Base-by-base conservation (phyloP, 2,113 vertebrate genomes). In the Pangasianodon hypophthalmus region DNA sequence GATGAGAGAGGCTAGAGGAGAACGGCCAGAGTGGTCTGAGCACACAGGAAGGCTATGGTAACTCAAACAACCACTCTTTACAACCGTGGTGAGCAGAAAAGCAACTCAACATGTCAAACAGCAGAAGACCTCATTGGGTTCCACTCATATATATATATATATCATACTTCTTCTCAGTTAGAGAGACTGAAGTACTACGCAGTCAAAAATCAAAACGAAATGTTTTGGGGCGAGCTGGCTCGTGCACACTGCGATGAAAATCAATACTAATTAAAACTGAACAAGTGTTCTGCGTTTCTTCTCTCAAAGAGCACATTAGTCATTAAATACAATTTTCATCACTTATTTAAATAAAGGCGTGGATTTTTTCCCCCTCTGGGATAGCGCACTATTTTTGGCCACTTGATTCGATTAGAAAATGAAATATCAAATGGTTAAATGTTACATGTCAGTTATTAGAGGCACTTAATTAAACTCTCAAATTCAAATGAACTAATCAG, bases 241-340 rank as follows among this genome's bases (percentile, higher is more conserved):
- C 93, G 91, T 96, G 95, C 96, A 95, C 96, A 95, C 93, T 7
- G 29, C 96, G 96, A 97, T 97, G 96, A 94, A 96, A 97, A 97
- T 97, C 97, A 96, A 97, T 97, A 96, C 96, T 97, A 97, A 97
- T 98, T 97, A 97, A 97, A 97, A 97, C 93, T 93, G 96, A 96
- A 97, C 96, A 97, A 97, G 95, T 96, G 96, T 96, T 97, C 92
- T 86, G 94, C 95, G 46, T 97, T 97, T 95, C 94, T 95, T 95
- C 94, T 75, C 93, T 96, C 95, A 96, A 96, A 97, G 95, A 95
- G 93, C 92, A 94, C 85, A 88, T 91, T 94, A 93, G 94, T 96
- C 96, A 96, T 97, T 97, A 97, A 97, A 96, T 95, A 95, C 93
- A 96, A 96, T 96, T 96, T 96, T 95, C 73, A 96, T 94, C 95